Base-by-base conservation (phyloP, 2,888 invertebrate species). In the Stenodera caucasica region DNA sequence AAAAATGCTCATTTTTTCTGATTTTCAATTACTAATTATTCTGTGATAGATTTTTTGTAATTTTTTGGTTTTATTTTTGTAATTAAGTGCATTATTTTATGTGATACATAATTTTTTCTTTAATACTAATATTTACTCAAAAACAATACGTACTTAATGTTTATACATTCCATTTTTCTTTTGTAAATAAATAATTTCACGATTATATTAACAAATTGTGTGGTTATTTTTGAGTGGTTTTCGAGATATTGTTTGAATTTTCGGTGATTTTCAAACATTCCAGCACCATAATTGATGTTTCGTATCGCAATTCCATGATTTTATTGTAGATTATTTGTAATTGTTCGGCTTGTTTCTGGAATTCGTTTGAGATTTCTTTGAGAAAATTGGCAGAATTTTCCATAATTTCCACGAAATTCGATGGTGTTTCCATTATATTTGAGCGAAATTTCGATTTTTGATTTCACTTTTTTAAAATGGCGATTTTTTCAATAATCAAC, bases 11-110 rank as follows among this genome's bases (percentile, higher is more conserved):
- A 61, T 58, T 57, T 55, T 52, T 51, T 56, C 50, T 33, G 29
- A 23, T 57, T 56, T 58, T 63, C n/a, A n/a, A n/a, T n/a, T 58
- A 58, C 61, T 61, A 61, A 61, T 63, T 60, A 53, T 64, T 64
- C 60, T 64, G 60, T 64, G 64, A 61, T 64, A 61, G 55, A 61
- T 61, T 57, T 57, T 49, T 55, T 58, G 29, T 61, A 52, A 15
- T 14, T 37, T 33, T 33, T 37, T 15, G 4, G 26, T 5, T 26
- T 26, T 26, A 5, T 26, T 26, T 21, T 21, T 18, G 4, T 12
- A 45, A 18, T 59, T 54, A 33, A 2, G 51, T 57, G 23, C 30
- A 12, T 33, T 50, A 29, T 53, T 49, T 60, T 59, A 59, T 53
- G 32, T 45, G 55, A 59, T 57, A 59, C 54, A 54, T 56, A 54